These are phyloP conservation scores for Macquaria ambigua DNA, from an alignment of 2,113 vertebrate species.

Conservation along the genomic window DNA sequence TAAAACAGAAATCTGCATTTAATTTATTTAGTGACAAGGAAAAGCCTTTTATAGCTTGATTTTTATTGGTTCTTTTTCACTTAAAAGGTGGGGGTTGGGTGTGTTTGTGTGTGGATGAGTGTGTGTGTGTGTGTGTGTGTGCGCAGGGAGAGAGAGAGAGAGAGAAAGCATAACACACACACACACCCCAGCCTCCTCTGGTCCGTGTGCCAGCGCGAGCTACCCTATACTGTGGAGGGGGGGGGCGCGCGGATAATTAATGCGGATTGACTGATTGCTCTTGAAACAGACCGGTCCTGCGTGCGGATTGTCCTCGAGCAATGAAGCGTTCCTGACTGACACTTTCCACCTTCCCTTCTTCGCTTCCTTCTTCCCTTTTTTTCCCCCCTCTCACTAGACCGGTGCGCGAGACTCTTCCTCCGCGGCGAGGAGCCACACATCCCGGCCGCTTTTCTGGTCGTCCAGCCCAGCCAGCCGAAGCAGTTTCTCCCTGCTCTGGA, in stretches of 20 bases:
- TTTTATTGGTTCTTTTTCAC: constrained; percentile 83
- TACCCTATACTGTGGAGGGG: constrained; percentile 61
- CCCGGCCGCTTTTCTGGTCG: constrained; percentile 8
- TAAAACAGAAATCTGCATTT: constrained; percentile 82
- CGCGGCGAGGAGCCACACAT: constrained; percentile 25
- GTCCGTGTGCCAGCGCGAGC: constrained; percentile 78
- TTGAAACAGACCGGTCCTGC: constrained; percentile 89
- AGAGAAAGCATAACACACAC: constrained; percentile 66
- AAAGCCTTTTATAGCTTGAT: constrained; percentile 80
- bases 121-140: background rate
- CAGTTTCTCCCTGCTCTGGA: background rate
- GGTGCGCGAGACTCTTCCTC: constrained; percentile 26
- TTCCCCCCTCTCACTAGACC: constrained; percentile 17
- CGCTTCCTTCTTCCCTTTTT: constrained; percentile 60
- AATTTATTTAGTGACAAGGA: constrained; percentile 84
- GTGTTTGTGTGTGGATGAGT: constrained; percentile 46
- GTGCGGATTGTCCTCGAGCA: constrained; percentile 85
- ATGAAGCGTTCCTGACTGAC: constrained; percentile 86
- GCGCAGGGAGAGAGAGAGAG: background rate
- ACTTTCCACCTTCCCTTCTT: constrained; percentile 82
- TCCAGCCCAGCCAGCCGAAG: constrained; percentile 1
- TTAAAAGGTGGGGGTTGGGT: constrained; percentile 78
- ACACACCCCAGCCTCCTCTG: constrained; percentile 32
- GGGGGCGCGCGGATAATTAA: constrained; percentile 86
- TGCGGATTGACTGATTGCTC: constrained; percentile 91